Evolutionary conservation across 2,797 vertebrate genomes (phyloP), one percentile per base, ranked within the genome.

Genomic region (Takifugu rubripes): DNA sequence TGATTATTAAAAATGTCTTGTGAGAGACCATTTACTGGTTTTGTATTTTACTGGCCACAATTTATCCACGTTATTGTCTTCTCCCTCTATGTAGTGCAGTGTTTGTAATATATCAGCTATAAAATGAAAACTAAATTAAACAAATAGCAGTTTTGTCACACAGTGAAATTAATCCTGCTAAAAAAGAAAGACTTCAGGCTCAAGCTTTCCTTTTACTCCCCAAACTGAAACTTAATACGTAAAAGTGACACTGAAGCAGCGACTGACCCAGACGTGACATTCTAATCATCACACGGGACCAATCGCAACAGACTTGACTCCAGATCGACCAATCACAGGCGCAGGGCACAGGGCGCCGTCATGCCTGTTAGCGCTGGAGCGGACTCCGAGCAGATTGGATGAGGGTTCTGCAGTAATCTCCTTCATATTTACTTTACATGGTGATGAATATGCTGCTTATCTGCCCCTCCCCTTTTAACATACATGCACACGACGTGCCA

Each of bases 381-480:
- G 57, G 52, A 72, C 65, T 82, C 81, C 76, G 59, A 78, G 65
- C 56, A 84, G 81, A 87, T 84, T 81, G 79, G 40, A 61, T 60
- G 64, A 72, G 64, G 51, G 62, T 43, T 67, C 64, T 43, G 17
- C 68, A 27, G 72, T 86, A 85, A 86, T 87, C 76, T 67, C 74
- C 65, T 57, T 82, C 61, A 75, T 80, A 79, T 88, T 87, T 89
- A 78, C 65, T 78, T 81, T 76, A 79, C 63, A 72, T 55, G 61
- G 63, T 68, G 68, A 60, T 78, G 84, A 88, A 87, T 82, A 84
- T 72, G 61, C 69, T 54, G 53, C 64, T 72, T 66, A 66, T 82
- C 74, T 77, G 52, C 56, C 59, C 59, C 25, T 49, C 60, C 24
- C 52, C 15, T 56, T 69, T 74, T 52, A 65, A 59, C 72, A 72